Evolutionary conservation across 1,140 invertebrate genomes (phyloP), one percentile per base, ranked within the genome.

Genomic region (Lordiphosa mommai): DNA sequence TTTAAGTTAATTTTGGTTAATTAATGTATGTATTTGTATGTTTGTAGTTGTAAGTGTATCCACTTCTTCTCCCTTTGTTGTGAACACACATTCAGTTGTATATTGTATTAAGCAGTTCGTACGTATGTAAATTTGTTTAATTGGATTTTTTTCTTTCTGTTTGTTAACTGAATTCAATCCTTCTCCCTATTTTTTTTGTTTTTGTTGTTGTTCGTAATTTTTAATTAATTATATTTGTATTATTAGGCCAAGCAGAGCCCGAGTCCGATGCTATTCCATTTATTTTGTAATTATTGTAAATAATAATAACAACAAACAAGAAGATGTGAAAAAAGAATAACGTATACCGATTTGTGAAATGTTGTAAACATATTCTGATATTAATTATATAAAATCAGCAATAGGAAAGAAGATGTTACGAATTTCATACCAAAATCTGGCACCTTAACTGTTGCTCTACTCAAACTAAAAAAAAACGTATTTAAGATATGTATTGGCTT

Each of bases 241-340:
- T 72, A 66, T 66, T 66, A 66, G 63, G 61, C 52, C 58, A 29
- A 30, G 4, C 9, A 34, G 51, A 12, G 58, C 51, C 58, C 55
- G 43, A 2, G 8, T 34, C 36, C 58, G 20, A 34, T 48, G 63
- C 47, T 48, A 82, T 80, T 80, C 76, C 76, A 84, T 76, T 74
- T 73, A 56, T 30, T 47, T 65, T 68, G 72, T 79, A 82, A 71
- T 47, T 56, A 52, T 44, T 82, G 76, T 80, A 82, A 72, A 82
- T 82, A 76, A 82, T 82, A 84, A 55, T 47, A 57, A 16, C 30
- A 34, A 17, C 10, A 49, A 34, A 20, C 29, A 34, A 37, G 32
- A 34, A 34, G 13, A n/a, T 47, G 44, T 30, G 13, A 23, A 33
- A 13, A 20, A 40, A 65, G 41, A 47, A 20, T 60, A 50, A 48